Evolutionary conservation across 1,140 invertebrate species (phyloP).

Genomic region (Coboldia fuscipes): DNA sequence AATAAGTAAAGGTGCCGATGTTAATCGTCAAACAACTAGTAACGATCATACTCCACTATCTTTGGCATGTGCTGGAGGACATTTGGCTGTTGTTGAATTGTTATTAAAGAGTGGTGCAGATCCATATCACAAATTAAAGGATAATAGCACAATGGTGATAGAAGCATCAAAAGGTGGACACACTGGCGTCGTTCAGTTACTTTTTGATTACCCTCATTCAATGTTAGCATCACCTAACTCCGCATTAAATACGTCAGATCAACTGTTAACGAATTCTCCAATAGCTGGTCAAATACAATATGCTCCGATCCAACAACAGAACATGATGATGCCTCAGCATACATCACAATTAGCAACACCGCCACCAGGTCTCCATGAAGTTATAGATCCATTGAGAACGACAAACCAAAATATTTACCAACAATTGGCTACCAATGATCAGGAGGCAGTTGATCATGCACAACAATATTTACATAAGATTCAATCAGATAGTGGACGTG

Average conservation of each 20-base stretch:
- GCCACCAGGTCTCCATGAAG: conserved; percentile 26
- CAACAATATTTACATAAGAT: no score
- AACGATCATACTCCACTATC: conserved; percentile 97
- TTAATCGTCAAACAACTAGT: conserved; percentile 85
- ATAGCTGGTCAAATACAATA: no score
- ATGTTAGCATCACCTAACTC: conserved; percentile 47
- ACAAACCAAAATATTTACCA: conserved; percentile 18
- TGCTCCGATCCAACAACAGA: no score
- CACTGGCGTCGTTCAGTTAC: conserved; percentile 78
- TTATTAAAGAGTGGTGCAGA: conserved; percentile 78
- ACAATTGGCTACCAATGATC: no score
- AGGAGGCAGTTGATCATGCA: no score
- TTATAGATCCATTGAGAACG: conserved; percentile 28
- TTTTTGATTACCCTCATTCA: conserved; percentile 85
- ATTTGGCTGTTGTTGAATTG: conserved; percentile 78
- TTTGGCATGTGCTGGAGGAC: conserved; percentile 89
- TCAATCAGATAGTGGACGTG: no score
- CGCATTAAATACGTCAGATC: no score
- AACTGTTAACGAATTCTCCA: conserved; percentile 7
- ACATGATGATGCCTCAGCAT: no score
- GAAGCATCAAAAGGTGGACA: conserved; percentile 96
- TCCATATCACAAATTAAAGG: conserved; percentile 91
- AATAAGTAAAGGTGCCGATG: conserved; percentile 80
- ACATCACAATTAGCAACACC: no score
- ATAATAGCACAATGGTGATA: conserved; percentile 96